Base-by-base conservation (phyloP, 2,888 invertebrate genomes). In the Tipula helvola region DNA sequence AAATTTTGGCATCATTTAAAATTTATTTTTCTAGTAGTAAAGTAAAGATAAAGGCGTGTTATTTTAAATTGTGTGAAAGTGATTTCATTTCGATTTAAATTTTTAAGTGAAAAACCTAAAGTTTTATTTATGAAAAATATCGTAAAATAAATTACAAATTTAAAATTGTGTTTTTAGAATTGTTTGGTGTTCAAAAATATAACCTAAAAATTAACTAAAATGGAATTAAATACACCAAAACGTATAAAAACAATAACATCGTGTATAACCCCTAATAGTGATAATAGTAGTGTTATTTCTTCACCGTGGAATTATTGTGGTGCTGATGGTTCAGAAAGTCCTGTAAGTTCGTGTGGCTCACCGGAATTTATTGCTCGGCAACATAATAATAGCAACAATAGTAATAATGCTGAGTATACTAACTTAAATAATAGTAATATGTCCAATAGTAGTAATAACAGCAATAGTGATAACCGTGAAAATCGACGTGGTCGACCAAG, bases 401-500 rank as follows among this genome's bases (percentile, higher is more conserved):
- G 83, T 83, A 87, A 52, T 52, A 42, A 85, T 85, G 16, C 42
- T 42, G 41, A 85, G 18, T 84, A 41, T 10, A 84, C 13, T 83
- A 83, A 39, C 16, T 84, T 84, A 84, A 85, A 85, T 47, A 87
- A 57, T 36, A 86, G 86, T 83, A 86, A 85, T 85, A 13, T 42
- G 13, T 36, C n/a, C 16, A 39, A n/a, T 10, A 85, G 83, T 83
- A 39, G 52, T 47, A 42, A 71, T 86, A 86, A 36, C 5, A 85
- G 71, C 36, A n/a, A 52, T 28, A 36, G 41, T 18, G 86, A 86
- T 18, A 42, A 87, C 47, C 90, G 90, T 87, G 92, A 92, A 89
- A 90, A 93, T 88, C 91, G 93, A 88, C 92, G 95, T 88, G 96
- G 96, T 16, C 91, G 96, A 88, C 96, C 96, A 16, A 92, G 95